Percentiles rank a stretch among this genome's conserved stretches.
These are phyloP conservation scores for Ennomos quercinarius DNA, from an alignment of 2,888 invertebrate species.

Conservation along the genomic window DNA sequence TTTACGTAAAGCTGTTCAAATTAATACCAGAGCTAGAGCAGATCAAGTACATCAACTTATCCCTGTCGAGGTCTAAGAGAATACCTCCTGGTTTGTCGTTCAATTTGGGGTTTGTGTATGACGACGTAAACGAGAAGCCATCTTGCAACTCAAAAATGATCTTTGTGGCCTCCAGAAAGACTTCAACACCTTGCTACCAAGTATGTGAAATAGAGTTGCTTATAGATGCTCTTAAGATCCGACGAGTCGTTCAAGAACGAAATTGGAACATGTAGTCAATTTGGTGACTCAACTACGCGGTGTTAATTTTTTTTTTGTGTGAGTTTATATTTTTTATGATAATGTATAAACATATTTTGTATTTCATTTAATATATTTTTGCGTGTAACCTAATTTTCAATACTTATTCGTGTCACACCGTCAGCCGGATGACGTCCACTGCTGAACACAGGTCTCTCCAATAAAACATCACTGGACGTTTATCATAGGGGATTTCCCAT, in stretches of 20 bases:
- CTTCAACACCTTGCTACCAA: conserved; percentile 75
- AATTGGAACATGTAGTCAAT: conserved; percentile 7
- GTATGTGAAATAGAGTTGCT: conserved; percentile 73
- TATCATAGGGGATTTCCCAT: no score
- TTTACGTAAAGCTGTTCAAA: conserved; percentile 73
- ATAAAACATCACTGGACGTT: no score
- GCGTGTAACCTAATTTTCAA: no score
- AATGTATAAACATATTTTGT: no score
- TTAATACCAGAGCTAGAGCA: conserved; percentile 71
- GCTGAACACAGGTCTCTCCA: no score
- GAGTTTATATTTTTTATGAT: no score
- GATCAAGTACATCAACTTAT: conserved; percentile 69
- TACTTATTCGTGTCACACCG: no score
- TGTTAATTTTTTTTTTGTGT: no score
- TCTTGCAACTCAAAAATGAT: conserved; percentile 66
- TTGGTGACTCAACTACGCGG: no score
- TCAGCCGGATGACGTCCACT: no score
- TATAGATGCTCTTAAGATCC: conserved; percentile 61
- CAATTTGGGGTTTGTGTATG: conserved; percentile 68
- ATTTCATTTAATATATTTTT: no score
- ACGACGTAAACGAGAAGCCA: conserved; percentile 68
- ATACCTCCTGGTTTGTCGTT: conserved; percentile 75
- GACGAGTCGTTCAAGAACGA: conserved; percentile 27
- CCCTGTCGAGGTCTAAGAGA: conserved; percentile 66
- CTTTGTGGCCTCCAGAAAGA: conserved; percentile 73